Conservation (phyloP, 2,113 vertebrate species). For the Gymnogyps californianus region DNA sequence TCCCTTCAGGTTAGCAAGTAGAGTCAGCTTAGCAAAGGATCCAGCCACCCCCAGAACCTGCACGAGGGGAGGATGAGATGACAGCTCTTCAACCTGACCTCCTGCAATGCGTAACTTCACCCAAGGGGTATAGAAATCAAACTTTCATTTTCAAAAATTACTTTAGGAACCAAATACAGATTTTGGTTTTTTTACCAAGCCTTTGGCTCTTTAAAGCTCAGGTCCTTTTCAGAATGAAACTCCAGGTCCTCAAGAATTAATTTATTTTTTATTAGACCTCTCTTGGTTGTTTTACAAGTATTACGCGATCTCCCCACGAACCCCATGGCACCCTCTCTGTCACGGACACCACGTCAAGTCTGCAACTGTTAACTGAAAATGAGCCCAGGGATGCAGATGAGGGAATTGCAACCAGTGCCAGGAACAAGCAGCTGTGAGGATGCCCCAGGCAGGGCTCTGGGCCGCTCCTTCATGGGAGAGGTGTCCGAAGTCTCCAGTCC, state of each 20-base stretch:
- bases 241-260: neutral
- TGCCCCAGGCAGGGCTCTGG: no score
- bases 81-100: neutral
- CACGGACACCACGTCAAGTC: accelerated
- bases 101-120: accelerated
- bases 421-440: accelerated
- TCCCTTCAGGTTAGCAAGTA: neutral
- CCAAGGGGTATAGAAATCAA: neutral
- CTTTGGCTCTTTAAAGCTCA: neutral
- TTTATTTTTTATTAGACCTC: neutral
- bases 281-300: neutral
- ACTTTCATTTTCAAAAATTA: neutral
- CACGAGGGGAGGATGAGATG: neutral
- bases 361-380: no score
- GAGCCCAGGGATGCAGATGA: neutral
- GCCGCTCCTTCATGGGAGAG: accelerated
- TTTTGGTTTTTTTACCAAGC: neutral
- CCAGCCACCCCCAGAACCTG: neutral
- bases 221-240: neutral
- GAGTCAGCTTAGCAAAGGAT: neutral
- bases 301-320: accelerated
- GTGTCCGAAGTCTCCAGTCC: accelerated
- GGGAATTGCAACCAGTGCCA: neutral
- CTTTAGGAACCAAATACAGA: neutral
- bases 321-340: neutral